Evolutionary conservation across 2,888 invertebrate genomes (phyloP).

Genomic region (Lasioglossum zephyrum): DNA sequence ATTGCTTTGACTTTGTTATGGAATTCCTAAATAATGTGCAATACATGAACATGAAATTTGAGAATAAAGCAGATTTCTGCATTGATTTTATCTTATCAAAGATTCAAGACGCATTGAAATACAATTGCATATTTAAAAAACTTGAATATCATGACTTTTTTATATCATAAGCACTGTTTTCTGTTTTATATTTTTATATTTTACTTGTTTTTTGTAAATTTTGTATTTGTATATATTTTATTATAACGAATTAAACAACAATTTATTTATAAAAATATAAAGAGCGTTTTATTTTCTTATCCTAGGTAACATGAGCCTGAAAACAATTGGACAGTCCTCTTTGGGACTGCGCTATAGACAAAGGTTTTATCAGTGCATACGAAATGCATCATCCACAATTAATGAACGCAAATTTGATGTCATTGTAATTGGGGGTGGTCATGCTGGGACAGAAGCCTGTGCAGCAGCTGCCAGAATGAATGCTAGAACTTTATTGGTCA

Average conservation of each 20-base stretch:
- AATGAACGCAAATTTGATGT: slow-evolving; percentile 87
- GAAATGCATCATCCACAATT: slow-evolving; percentile 45
- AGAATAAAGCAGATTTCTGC: slow-evolving; percentile 87
- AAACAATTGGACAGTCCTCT: slow-evolving; percentile 42
- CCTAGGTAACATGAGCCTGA: slow-evolving; percentile 64
- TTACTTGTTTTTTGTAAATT: background rate
- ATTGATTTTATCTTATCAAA: slow-evolving; percentile 92
- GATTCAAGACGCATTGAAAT: slow-evolving; percentile 93
- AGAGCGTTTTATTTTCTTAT: slow-evolving; percentile 9
- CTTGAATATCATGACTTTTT: slow-evolving; percentile 84
- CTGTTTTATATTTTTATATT: background rate
- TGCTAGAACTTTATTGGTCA: slow-evolving; percentile 91
- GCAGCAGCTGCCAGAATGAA: slow-evolving; percentile 94
- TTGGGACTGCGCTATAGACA: slow-evolving; percentile 23
- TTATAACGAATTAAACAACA: background rate
- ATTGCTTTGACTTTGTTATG: slow-evolving; percentile 95
- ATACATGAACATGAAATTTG: slow-evolving; percentile 82
- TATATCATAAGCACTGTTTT: slow-evolving; percentile 19
- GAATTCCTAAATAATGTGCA: slow-evolving; percentile 91
- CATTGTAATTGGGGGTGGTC: slow-evolving; percentile 95
- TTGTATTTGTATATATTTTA: slow-evolving; percentile 1
- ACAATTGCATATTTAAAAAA: slow-evolving; percentile 92
- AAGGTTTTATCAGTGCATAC: slow-evolving; percentile 44
- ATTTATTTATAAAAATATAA: background rate
- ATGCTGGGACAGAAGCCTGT: slow-evolving; percentile 96